Evolutionary conservation across 2,888 invertebrate genomes (phyloP), one percentile per base, ranked within the genome.

Genomic region (Heliconius ismenius): DNA sequence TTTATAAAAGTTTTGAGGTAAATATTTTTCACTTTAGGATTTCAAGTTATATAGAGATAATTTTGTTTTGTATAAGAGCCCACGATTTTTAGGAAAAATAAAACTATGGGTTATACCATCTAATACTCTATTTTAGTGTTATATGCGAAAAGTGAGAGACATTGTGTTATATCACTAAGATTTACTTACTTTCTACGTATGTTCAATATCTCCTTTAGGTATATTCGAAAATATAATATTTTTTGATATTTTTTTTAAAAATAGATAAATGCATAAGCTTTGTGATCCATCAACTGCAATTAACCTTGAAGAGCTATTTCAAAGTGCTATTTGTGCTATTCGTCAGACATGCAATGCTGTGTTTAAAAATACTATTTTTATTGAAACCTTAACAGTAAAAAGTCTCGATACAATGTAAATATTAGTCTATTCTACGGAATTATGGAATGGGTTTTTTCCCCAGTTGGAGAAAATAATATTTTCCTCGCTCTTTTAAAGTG

Each of bases 331-430:
- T 68, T 26, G 26, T 39, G 49, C 2, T 68, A 18, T 68, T 43
- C n/a, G 26, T 43, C 39, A 26, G 67, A 68, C 68, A 68, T 68
- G 49, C 43, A 43, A 68, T 68, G 49, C 26, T 68, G 2, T 36
- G 21, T 62, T 62, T 65, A 36, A 36, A n/a, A 36, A 65, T 36
- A 65, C 65, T 36, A 65, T 1, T 13, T 65, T n/a, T n/a, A 39
- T 26, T 62, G 26, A 26, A 60, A 60, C n/a, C n/a, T 43, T 43
- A 49, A 49, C 60, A 24, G 26, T 62, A 62, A 24, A n/a, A 60
- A 62, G 21, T 60, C 11, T 62, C 1, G 24, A 4, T 62, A 62
- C n/a, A 58, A 58, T 10, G 58, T n/a, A n/a, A n/a, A 10, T 58
- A n/a, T n/a, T 21, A 58, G 21, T 54, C 54, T n/a, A 6, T 10